Conservation (phyloP, 2,797 vertebrate genomes). For the Podargus strigoides region DNA sequence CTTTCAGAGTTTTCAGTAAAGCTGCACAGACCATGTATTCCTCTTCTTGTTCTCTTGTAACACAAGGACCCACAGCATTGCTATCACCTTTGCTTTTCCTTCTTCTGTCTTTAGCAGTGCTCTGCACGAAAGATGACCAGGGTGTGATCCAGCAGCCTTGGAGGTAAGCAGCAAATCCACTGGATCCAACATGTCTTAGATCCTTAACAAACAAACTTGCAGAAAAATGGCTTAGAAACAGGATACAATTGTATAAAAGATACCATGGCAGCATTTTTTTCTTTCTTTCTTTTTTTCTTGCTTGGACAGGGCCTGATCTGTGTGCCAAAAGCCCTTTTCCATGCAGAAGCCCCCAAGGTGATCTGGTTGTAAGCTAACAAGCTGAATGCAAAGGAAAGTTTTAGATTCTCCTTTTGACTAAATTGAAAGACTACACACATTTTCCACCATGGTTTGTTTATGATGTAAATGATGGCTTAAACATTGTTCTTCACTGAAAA, state of each 20-base stretch:
- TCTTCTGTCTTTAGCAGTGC: background rate
- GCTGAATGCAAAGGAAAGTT: background rate
- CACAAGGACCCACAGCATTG: background rate
- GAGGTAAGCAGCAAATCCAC: background rate
- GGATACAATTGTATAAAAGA: background rate
- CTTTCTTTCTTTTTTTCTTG: background rate
- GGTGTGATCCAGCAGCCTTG: background rate
- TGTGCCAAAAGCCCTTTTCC: background rate
- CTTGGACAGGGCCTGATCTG: background rate
- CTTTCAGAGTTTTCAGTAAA: background rate
- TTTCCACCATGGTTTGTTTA: conserved; percentile 2
- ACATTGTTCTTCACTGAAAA: background rate
- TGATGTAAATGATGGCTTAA: background rate
- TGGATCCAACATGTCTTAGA: background rate
- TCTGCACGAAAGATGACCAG: background rate
- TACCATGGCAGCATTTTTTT: fast-evolving
- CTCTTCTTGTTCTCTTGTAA: background rate
- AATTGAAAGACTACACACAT: background rate
- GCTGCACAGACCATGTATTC: fast-evolving
- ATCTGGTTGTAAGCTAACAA: background rate
- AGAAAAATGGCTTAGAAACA: background rate
- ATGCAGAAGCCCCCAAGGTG: background rate
- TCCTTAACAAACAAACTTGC: background rate
- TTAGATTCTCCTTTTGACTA: background rate
- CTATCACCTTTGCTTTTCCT: background rate